Evolutionary conservation across 2,113 vertebrate species (phyloP), one percentile per base, ranked within the genome.

Genomic region (Stercorarius parasiticus): DNA sequence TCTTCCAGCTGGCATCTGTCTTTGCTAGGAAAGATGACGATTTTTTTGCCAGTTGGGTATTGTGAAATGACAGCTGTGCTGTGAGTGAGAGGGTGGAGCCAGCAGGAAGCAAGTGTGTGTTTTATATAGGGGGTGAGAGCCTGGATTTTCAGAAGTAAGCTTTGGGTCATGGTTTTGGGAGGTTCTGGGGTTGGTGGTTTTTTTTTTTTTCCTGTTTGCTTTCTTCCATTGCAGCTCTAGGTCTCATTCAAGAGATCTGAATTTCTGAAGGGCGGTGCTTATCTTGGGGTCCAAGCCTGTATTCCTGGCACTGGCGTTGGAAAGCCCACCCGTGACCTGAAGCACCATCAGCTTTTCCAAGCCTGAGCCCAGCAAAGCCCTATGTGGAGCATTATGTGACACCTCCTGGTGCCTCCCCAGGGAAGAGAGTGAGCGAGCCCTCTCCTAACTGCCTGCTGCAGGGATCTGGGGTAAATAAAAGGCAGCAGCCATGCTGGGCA

Each of bases 351-450:
- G 16, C 19, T 81, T 84, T 55, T 87, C 29, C 76, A 90, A 82
- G 27, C 38, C 66, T 59, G 38, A 79, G 50, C 59, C 53, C 67
- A 73, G 26, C 36, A 73, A 73, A 86, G 49, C 30, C 17, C 4
- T n/a, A 1, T n/a, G 26, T 11, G 16, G 53, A 58, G 5, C 56
- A 13, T 15, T 32, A 40, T 1, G 4, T 52, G 66, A 61, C 40
- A 56, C 17, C 15, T 88, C 9, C 27, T 10, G 0, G 26, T 20
- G n/a, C 34, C 55, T 73, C 42, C n/a, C 22, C 5, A 18, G 42
- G 42, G 43, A 64, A n/a, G 5, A 62, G 42, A 7, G 22, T 0
- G 1, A 58, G 59, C 0, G 1, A 76, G 8, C 22, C 8, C 27
- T 59, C 53, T 43, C 74, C 66, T 79, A 26, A n/a, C 43, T 36